Conservation (phyloP, 2,888 invertebrate species). For the Rapana venosa region DNA sequence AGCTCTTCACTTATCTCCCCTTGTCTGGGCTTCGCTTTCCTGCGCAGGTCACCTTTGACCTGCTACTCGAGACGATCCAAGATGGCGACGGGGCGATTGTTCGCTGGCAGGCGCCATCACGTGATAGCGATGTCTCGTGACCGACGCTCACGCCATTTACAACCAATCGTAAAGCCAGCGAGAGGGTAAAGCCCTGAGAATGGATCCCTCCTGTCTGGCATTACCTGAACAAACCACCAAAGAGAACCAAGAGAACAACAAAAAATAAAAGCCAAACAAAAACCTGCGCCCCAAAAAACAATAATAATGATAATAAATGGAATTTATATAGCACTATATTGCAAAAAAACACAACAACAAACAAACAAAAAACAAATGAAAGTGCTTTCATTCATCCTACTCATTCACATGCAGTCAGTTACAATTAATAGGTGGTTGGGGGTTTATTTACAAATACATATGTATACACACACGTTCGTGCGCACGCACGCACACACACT, state of each 20-base stretch:
- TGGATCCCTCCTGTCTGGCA: not conserved
- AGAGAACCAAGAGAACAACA: not conserved
- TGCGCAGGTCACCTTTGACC: slow-evolving; percentile 34
- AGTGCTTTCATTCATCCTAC: no score
- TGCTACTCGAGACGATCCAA: slow-evolving; percentile 37
- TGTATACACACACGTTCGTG: no score
- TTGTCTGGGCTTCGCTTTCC: slow-evolving; percentile 38
- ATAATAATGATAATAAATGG: no score
- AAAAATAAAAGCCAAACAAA: not conserved
- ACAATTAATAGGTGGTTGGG: no score
- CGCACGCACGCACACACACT: no score
- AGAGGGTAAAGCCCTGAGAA: not conserved
- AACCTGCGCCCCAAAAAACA: no score
- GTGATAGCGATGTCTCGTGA: slow-evolving; percentile 42
- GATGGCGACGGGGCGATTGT: slow-evolving; percentile 33
- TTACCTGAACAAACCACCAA: not conserved
- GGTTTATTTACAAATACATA: no score
- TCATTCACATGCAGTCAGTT: no score
- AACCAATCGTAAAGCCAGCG: not conserved
- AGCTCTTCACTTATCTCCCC: slow-evolving; percentile 39
- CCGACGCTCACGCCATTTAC: slow-evolving; percentile 28
- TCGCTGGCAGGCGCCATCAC: slow-evolving; percentile 38
- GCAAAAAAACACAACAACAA: no score
- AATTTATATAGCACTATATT: no score
- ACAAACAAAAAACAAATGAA: no score